phyloP scores from a whole-genome alignment of 2,888 invertebrate species.

The Hydriomena furcata region DNA sequence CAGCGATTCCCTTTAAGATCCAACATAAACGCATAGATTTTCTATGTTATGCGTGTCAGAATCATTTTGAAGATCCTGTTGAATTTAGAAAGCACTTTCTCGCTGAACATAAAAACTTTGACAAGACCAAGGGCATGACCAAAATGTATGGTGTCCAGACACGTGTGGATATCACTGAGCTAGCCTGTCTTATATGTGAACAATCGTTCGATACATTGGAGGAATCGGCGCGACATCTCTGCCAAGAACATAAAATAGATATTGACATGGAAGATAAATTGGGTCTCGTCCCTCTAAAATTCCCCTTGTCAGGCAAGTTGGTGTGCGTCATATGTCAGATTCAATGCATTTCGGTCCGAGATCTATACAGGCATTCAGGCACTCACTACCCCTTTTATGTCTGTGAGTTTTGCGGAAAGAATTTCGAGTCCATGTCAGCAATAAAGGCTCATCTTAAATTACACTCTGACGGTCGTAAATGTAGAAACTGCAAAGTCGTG shows the following conservation, averaged over 20 bases:
- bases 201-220: constrained; percentile 18
- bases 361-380: constrained; percentile 31
- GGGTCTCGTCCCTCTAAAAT: constrained; percentile 18
- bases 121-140: constrained; percentile 24
- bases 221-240: constrained; percentile 19
- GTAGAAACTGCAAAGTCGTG: constrained; percentile 5
- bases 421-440: not conserved
- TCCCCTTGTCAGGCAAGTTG: not conserved
- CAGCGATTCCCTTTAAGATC: constrained; percentile 17
- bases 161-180: constrained; percentile 28
- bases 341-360: constrained; percentile 15
- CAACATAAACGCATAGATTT: not conserved
- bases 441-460: constrained; percentile 1
- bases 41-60: constrained; percentile 15
- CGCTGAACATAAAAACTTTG: constrained; percentile 25
- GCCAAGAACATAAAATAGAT: constrained; percentile 14
- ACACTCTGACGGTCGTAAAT: constrained; percentile 6
- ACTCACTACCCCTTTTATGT: constrained; percentile 27
- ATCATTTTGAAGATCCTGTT: constrained; percentile 21
- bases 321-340: constrained; percentile 13
- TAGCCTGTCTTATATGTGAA: constrained; percentile 27
- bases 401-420: constrained; percentile 27
- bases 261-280: constrained; percentile 19
- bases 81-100: constrained; percentile 30
- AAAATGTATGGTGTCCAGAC: constrained; percentile 16